Base-by-base conservation (phyloP, 2,797 vertebrate genomes). In the Neoniphon sammara region DNA sequence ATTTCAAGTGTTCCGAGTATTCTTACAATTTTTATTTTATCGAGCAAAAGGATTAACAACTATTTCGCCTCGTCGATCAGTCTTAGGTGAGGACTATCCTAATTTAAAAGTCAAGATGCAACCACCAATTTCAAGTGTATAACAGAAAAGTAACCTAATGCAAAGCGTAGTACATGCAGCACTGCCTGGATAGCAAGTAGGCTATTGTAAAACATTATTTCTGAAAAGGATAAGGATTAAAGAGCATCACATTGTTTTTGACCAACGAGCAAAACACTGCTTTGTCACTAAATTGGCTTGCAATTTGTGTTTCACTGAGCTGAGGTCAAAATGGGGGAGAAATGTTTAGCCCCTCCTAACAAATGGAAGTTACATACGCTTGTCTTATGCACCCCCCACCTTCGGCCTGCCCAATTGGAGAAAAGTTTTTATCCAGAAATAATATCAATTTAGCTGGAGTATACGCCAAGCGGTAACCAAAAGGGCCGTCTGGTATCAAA, bases 281-380 rank as follows among this genome's bases (percentile, higher is more conserved):
- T 44, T 27, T 78, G 53, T 75, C 70, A 75, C 68, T 23, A 30
- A 54, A 72, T 69, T 68, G 81, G 84, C 67, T 66, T 56, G 77
- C 59, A 20, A 75, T 79, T 78, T 75, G 55, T 49, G 57, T 84
- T 67, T 84, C 65, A 60, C 69, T 78, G 80, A 81, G 81, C 85
- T 70, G 88, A 91, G 91, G 91, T 92, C 89, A 92, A 93, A 93
- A 92, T 91, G 91, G 90, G 90, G 90, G 90, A 92, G 67, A 61
- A 86, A 75, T 66, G 80, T 78, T 89, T 80, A 69, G 87, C 89
- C 89, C 88, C 89, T 91, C 89, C 90, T 91, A 88, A 92, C 83
- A 87, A 91, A 91, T 92, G 88, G 90, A 92, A 92, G 89, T 90
- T 88, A 72, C 72, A 82, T 78, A 78, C 49, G 80, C 85, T 77